Evolutionary conservation across 1,140 invertebrate genomes (phyloP), one percentile per base, ranked within the genome.

Genomic region (Augochlora pura): DNA sequence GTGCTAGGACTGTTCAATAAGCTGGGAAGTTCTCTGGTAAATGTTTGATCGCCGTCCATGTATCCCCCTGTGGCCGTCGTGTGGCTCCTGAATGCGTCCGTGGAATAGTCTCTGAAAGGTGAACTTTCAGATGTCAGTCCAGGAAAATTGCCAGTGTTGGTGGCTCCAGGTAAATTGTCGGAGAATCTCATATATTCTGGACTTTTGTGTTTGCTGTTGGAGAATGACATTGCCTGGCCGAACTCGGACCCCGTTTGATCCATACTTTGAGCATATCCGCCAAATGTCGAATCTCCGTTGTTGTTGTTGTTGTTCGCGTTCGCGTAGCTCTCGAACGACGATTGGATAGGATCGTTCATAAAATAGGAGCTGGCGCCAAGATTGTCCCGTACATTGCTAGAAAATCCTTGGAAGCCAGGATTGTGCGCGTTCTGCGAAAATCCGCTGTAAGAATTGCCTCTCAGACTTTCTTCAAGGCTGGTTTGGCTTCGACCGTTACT

Each of bases 341-440:
- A 60, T 18, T 79, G 60, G 0, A 64, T 46, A 3, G 52, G 63
- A 39, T 67, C 71, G n/a, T 52, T 38, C 18, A 27, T 4, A 18
- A 69, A 64, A 4, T 84, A 84, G 10, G 83, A 21, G 16, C 75
- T 67, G 1, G 76, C 57, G 10, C 52, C 66, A 0, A 80, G 21
- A 49, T 39, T 85, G 2, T 81, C 82, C 1, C 79, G 77, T 7
- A 10, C 54, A 18, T 14, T n/a, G 27, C 23, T 65, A 14, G 84
- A 67, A 2, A 76, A 76, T 21, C 57, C 71, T 18, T 66, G 23
- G 49, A 66, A 84, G 3, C 68, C 71, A 59, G 63, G 23, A n/a
- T 49, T 65, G 9, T 83, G 76, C n/a, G 68, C 39, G n/a, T 63
- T 80, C 10, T 71, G 52, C 39, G 84, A 70, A 27, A 86, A 86